A percentile compares a stretch with the other conserved stretches of the same genome.
Evolutionary conservation across 1,140 invertebrate species (phyloP).

Genomic region (Potamilus streckersoni): DNA sequence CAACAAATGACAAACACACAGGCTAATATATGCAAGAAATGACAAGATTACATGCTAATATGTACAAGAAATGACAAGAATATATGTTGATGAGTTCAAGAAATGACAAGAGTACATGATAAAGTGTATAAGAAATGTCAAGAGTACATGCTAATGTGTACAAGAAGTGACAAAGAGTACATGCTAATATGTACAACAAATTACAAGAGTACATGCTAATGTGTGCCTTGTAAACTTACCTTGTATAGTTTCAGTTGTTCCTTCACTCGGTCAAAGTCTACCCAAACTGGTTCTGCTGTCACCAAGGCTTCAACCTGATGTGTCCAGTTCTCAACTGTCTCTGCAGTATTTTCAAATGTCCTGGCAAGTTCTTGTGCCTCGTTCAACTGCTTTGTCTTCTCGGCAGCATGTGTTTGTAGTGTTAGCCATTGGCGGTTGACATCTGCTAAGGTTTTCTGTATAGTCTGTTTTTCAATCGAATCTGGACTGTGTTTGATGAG

Average conservation of each 20-base stretch:
- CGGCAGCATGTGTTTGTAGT: constrained; percentile 78
- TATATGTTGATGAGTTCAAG: too few species aligned
- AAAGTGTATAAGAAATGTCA: too few species aligned
- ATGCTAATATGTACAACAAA: too few species aligned
- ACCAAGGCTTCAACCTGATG: constrained; percentile 85
- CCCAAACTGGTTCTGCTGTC: constrained; percentile 80
- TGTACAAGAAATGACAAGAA: too few species aligned
- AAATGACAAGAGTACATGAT: too few species aligned
- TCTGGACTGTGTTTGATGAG: constrained; percentile 50
- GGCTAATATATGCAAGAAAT: too few species aligned
- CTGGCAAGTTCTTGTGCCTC: constrained; percentile 90
- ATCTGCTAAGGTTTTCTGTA: constrained; percentile 50
- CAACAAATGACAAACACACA: too few species aligned
- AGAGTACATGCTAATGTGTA: too few species aligned
- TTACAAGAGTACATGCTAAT: neutral
- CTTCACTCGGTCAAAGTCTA: constrained; percentile 82
- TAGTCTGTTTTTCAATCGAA: constrained; percentile 46
- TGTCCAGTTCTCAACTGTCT: constrained; percentile 85
- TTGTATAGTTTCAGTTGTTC: constrained; percentile 86
- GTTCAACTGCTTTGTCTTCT: constrained; percentile 78
- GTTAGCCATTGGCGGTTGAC: constrained; percentile 80
- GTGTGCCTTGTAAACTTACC: constrained; percentile 71
- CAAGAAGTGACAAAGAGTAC: too few species aligned
- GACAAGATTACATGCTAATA: too few species aligned
- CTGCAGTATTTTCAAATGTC: constrained; percentile 84